A percentile compares a stretch with the other conserved stretches of the same genome.
These are phyloP conservation scores for Zaprionus kolodkinae DNA, from an alignment of 1,140 invertebrate genomes.

Conservation along the genomic window DNA sequence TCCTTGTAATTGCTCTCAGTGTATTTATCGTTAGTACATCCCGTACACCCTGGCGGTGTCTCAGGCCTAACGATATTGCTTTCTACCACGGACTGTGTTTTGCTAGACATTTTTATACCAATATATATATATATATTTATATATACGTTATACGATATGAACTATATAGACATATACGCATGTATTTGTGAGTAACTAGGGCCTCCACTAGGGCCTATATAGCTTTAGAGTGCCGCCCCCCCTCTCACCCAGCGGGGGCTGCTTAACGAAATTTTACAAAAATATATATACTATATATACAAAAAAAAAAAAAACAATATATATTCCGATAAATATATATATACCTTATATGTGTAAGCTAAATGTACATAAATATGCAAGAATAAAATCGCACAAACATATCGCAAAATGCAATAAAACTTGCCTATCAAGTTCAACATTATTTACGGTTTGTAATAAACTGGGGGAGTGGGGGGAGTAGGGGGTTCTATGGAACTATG, in stretches of 20 bases:
- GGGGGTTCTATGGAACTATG: too few relatives aligned
- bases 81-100: slow-evolving; percentile 46
- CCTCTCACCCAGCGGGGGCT: neutral
- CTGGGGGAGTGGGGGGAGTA: too few relatives aligned
- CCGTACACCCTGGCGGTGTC: neutral
- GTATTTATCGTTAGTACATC: neutral
- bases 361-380: slow-evolving; percentile 29
- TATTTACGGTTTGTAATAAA: too few relatives aligned
- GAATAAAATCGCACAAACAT: slow-evolving; percentile 55
- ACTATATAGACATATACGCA: slow-evolving; percentile 15
- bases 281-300: slow-evolving; percentile 25
- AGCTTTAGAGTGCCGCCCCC: slow-evolving; percentile 36
- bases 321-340: slow-evolving; percentile 27
- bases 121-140: slow-evolving; percentile 21
- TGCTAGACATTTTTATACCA: slow-evolving; percentile 43
- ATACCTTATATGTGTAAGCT: slow-evolving; percentile 27
- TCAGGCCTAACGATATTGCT: slow-evolving; percentile 10
- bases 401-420: slow-evolving; percentile 15
- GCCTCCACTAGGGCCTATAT: slow-evolving; percentile 14
- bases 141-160: slow-evolving; percentile 22
- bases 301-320: slow-evolving; percentile 30
- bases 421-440: too few relatives aligned
- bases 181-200: slow-evolving; percentile 27
- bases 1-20: neutral
- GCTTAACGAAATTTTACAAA: slow-evolving; percentile 41